These are phyloP conservation scores for Oncorhynchus kisutch DNA, from an alignment of 2,113 vertebrate genomes.

Conservation along the genomic window DNA sequence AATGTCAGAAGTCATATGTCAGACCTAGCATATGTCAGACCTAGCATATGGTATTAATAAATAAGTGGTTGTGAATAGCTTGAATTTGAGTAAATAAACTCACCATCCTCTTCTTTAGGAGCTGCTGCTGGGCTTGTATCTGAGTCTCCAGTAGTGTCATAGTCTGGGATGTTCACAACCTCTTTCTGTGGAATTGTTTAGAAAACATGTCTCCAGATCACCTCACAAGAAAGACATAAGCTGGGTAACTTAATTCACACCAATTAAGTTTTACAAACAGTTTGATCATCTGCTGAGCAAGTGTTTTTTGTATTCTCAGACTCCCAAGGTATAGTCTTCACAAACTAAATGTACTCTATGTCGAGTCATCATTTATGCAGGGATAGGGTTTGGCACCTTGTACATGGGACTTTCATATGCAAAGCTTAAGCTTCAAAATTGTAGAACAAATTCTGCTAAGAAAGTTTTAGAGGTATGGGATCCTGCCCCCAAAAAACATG, in stretches of 20 bases:
- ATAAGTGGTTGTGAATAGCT: background rate
- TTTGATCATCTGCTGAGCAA: too few relatives aligned
- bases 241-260: too few relatives aligned
- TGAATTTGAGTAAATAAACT: constrained; percentile 8
- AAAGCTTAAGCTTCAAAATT: background rate
- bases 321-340: too few relatives aligned
- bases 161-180: constrained; percentile 19
- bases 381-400: background rate
- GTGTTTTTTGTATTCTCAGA: too few relatives aligned
- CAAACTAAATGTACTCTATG: background rate
- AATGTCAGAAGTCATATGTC: too few relatives aligned
- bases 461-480: background rate
- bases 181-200: constrained; percentile 47
- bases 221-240: background rate
- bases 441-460: background rate
- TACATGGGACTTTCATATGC: background rate
- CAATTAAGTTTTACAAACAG: too few relatives aligned
- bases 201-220: constrained; percentile 12
- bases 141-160: constrained; percentile 26
- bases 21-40: too few relatives aligned
- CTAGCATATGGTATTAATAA: background rate
- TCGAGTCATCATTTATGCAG: background rate
- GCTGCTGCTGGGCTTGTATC: constrained; percentile 6
- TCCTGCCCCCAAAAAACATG: background rate
- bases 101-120: constrained; percentile 38